phyloP scores from a whole-genome alignment of 92 coral and sea anemone genomes.

The Bergia sp. region DNA sequence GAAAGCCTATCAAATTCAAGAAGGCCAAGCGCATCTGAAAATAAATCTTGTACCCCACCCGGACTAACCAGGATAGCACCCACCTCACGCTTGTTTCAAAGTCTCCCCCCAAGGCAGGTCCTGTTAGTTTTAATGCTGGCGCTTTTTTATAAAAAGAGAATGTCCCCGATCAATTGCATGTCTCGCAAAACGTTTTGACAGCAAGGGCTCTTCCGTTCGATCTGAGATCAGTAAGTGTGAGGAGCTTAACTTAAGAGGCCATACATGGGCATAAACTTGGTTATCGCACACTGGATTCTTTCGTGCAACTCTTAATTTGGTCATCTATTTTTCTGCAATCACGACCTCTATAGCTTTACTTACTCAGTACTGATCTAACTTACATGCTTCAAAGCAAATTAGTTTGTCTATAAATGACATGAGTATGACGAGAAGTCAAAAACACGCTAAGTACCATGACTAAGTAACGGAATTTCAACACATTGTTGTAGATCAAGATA shows the following conservation, averaged over 20 bases:
- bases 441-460: not conserved
- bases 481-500: not conserved
- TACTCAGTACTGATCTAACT: not conserved
- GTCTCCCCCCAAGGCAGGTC: too few species aligned
- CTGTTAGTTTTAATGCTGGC: too few species aligned
- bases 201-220: not conserved
- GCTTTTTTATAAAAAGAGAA: too few species aligned
- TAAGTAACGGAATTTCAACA: slow-evolving; percentile 11
- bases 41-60: too few species aligned
- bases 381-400: not conserved
- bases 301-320: not conserved
- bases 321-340: not conserved
- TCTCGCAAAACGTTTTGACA: slow-evolving; percentile 2
- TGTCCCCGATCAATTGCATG: not conserved
- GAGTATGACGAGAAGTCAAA: not conserved
- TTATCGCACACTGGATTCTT: not conserved
- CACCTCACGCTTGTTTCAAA: too few species aligned
- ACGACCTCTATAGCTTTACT: not conserved
- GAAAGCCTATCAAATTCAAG: too few species aligned
- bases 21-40: too few species aligned
- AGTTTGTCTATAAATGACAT: not conserved
- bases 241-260: not conserved
- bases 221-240: not conserved
- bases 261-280: not conserved
- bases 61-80: too few species aligned